phyloP scores from a whole-genome alignment of 2,888 invertebrate species.

The Rhingia rostrata region DNA sequence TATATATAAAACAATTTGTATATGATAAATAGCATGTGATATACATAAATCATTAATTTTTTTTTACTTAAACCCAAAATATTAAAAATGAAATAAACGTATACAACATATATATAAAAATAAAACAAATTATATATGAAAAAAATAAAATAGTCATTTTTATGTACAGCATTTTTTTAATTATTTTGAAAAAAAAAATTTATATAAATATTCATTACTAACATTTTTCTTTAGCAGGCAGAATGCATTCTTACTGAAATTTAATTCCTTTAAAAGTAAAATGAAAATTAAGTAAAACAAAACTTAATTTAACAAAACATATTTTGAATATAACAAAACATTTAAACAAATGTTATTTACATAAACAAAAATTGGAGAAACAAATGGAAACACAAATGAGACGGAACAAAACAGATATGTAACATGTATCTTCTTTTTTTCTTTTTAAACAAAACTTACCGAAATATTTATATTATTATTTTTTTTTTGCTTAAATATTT shows the following conservation, averaged over 20 bases:
- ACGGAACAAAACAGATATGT: constrained; percentile 57
- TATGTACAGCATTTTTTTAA: constrained; percentile 73
- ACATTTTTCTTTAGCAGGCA: constrained; percentile 70
- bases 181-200: constrained; percentile 76
- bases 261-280: constrained; percentile 61
- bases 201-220: constrained; percentile 73
- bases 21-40: constrained; percentile 77
- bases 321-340: constrained; percentile 5
- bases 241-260: constrained; percentile 73
- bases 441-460: constrained; percentile 66
- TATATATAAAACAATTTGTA: constrained; percentile 77
- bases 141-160: constrained; percentile 30
- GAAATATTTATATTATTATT: constrained; percentile 57
- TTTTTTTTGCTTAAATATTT: constrained; percentile 47
- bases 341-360: constrained; percentile 63
- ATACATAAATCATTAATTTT: constrained; percentile 74
- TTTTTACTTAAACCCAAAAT: constrained; percentile 72
- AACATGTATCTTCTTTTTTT: constrained; percentile 53
- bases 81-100: constrained; percentile 62
- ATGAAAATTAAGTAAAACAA: constrained; percentile 14
- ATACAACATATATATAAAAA: constrained; percentile 70
- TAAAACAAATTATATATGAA: constrained; percentile 28
- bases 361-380: constrained; percentile 33
- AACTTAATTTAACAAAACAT: constrained; percentile 5
- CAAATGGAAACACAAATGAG: constrained; percentile 47